Percentiles rank a stretch among this genome's conserved stretches.
Conservation (phyloP, 2,113 vertebrate genomes). For the Peromyscus californicus region DNA sequence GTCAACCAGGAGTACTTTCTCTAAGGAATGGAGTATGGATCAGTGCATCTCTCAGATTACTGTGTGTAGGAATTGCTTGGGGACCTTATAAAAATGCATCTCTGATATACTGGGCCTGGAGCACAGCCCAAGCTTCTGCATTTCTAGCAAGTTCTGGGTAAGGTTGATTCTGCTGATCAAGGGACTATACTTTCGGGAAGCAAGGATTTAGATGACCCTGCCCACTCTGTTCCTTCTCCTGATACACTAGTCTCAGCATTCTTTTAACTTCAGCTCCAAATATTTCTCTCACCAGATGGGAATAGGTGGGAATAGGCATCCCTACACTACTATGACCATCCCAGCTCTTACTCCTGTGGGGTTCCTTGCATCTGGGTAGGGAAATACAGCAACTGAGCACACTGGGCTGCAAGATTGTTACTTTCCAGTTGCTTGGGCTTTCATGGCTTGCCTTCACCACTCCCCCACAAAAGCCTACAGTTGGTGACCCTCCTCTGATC, state of each 20-base stretch:
- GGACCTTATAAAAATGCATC: not conserved
- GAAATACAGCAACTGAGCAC: constrained; percentile 1
- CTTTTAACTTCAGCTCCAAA: not conserved
- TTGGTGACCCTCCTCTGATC: constrained; percentile 73
- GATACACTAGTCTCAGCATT: not conserved
- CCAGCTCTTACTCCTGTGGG: not conserved
- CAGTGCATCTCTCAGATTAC: not conserved
- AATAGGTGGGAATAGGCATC: not conserved
- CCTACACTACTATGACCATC: no score
- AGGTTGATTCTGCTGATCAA: not conserved
- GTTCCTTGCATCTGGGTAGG: not conserved
- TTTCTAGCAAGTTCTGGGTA: constrained; percentile 14
- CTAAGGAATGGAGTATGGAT: not conserved
- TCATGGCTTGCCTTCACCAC: constrained; percentile 14
- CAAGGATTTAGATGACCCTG: not conserved
- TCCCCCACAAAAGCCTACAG: constrained; percentile 3
- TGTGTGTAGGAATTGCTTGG: not conserved
- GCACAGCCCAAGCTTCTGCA: not conserved
- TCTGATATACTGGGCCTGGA: not conserved
- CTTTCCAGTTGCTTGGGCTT: not conserved
- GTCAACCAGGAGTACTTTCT: not conserved
- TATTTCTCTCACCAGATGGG: not conserved
- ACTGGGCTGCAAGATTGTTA: constrained; percentile 1
- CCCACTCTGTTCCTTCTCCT: not conserved
- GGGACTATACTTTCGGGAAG: not conserved